A percentile compares a stretch with the other conserved stretches of the same genome.
Evolutionary conservation across 2,797 vertebrate genomes (phyloP).

Genomic region (Eutrigla gurnardus): DNA sequence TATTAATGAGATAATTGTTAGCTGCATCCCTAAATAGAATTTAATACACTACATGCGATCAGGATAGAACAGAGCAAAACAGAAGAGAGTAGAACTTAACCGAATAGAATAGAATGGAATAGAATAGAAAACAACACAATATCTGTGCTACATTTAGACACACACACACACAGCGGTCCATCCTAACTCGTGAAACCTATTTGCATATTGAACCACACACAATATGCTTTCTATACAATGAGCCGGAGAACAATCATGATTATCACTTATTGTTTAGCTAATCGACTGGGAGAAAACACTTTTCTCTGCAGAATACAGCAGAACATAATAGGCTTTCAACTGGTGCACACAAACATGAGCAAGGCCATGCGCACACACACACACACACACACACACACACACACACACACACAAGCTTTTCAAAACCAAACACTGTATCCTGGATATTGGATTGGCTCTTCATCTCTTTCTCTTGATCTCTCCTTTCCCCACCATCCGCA

Average conservation of each 20-base stretch:
- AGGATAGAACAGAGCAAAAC: background rate
- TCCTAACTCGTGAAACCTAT: constrained; percentile 54
- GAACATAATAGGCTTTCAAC: constrained; percentile 48
- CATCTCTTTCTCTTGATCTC: constrained; percentile 24
- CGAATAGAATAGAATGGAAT: constrained; percentile 7
- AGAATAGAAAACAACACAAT: background rate
- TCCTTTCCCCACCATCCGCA: background rate
- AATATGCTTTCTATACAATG: constrained; percentile 49
- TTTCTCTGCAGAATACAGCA: constrained; percentile 53
- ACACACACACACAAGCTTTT: constrained; percentile 30
- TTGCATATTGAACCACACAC: constrained; percentile 53
- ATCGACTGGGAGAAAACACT: constrained; percentile 68
- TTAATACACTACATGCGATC: background rate
- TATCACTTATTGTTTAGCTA: constrained; percentile 73
- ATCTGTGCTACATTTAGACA: constrained; percentile 15
- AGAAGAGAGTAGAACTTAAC: background rate
- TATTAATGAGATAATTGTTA: background rate
- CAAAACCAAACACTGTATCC: constrained; percentile 26
- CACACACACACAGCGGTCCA: constrained; percentile 7
- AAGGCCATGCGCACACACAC: background rate
- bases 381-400: background rate
- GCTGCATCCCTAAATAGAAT: background rate
- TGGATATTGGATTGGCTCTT: constrained; percentile 44
- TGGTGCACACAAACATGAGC: background rate
- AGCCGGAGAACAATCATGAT: constrained; percentile 64